Conservation (phyloP, 2,888 invertebrate species). For the Ischnura elegans region DNA sequence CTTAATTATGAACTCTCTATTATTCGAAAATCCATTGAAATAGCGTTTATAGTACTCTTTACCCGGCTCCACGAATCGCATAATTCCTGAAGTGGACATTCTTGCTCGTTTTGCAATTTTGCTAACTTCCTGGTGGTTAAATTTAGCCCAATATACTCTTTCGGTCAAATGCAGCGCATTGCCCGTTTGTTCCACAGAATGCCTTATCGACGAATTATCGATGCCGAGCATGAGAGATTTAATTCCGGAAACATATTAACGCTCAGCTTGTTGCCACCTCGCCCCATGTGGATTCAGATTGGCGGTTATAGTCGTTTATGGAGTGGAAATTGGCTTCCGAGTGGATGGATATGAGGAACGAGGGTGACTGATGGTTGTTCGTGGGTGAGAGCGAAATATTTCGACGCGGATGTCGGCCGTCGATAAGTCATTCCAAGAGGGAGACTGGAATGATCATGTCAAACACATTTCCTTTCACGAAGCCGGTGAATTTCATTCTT, state of each 20-base stretch:
- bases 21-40: neutral
- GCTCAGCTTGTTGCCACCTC: neutral
- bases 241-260: constrained; percentile 44
- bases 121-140: neutral
- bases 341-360: neutral
- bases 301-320: constrained; percentile 49
- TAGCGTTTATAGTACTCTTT: neutral
- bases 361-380: neutral
- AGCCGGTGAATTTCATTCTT: neutral
- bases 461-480: neutral
- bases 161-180: neutral
- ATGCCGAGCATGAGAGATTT: constrained; percentile 24
- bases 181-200: neutral
- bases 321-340: constrained; percentile 51
- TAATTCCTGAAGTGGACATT: no score
- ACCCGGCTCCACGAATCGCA: neutral
- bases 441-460: no score
- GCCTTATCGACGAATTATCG: neutral
- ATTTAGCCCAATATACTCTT: neutral
- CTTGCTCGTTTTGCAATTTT: neutral
- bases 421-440: neutral
- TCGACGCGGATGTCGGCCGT: neutral
- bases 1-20: neutral
- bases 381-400: neutral
- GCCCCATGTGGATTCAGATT: neutral